Evolutionary conservation across 2,888 invertebrate species (phyloP).

Genomic region (Caenorhabditis parvicauda): DNA sequence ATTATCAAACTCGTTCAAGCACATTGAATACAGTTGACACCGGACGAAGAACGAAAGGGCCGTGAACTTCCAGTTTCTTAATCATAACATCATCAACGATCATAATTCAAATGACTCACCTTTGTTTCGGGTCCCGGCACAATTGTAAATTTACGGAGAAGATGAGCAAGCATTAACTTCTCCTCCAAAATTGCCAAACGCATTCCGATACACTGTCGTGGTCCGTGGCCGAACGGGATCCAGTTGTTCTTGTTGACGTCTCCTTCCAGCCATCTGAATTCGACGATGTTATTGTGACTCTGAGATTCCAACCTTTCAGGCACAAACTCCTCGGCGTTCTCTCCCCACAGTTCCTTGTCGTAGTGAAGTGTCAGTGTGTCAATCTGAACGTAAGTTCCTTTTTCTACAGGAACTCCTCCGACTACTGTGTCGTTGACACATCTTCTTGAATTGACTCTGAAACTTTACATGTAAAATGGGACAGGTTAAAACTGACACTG

Average conservation of each 20-base stretch:
- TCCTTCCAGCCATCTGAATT: conserved; percentile 17
- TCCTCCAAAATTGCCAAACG: conserved; percentile 45
- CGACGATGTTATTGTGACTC: no score
- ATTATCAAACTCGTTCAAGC: no score
- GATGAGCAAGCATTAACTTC: conserved; percentile 37
- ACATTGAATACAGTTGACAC: no score
- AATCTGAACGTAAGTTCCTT: conserved; percentile 26
- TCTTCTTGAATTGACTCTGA: conserved; percentile 17
- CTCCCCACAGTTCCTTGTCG: conserved; percentile 28
- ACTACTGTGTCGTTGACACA: conserved; percentile 37
- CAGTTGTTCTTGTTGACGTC: conserved; percentile 9
- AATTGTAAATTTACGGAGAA: conserved; percentile 34
- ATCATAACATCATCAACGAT: no score
- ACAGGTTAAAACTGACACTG: conserved; percentile 25
- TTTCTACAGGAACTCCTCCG: conserved; percentile 40
- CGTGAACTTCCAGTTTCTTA: no score
- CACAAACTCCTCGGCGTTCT: conserved; percentile 25
- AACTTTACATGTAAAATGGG: conserved; percentile 3
- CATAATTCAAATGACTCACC: no score
- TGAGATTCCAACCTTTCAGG: conserved; percentile 20
- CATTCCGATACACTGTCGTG: conserved; percentile 40
- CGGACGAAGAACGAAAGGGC: no score
- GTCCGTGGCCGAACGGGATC: conserved; percentile 28
- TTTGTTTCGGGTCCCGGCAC: conserved; percentile 21
- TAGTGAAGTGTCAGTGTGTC: conserved; percentile 21